Evolutionary conservation across 2,113 vertebrate genomes (phyloP), one percentile per base, ranked within the genome.

Genomic region (Microcebus griseorufus): DNA sequence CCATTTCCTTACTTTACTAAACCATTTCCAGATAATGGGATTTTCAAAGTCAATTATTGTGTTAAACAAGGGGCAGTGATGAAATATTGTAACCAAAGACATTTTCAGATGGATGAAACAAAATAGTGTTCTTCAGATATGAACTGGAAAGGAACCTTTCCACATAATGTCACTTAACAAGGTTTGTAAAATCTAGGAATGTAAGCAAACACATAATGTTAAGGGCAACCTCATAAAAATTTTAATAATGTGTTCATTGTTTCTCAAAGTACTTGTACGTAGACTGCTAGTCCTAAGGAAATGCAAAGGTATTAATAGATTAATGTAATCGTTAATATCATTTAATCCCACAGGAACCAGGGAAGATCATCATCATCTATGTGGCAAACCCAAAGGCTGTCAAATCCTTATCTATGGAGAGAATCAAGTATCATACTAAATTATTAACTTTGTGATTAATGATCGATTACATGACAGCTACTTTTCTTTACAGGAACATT

Each of bases 161-260:
- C 18, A 69, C 51, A 27, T 39, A 75, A 80, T 76, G 34, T 51
- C 55, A 42, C 72, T 34, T 88, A 37, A 69, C 97, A 99, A 99
- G 98, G 99, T 99, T 97, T 99, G 99, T 97, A 99, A 99, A 98
- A 99, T 99, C 96, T 99, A 99, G 97, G 99, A 99, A 97, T 99
- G 99, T 98, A 99, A 99, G 88, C 99, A 99, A 99, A 99, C 99
- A 99, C 97, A 99, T 99, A 73, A 99, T 99, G 99, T 99, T 99
- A 99, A 99, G 98, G 99, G 99, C 97, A 99, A 99, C 98, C 99
- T 99, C 93, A 99, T 99, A 98, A 99, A 99, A 98, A 99, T 99
- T 39, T 98, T 99, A 97, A 99, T 99, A 76, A 98, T 98, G 95
- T 99, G 27, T 48, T 76, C 42, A 18, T 48, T 32, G 4, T 48